Evolutionary conservation across 2,113 vertebrate genomes (phyloP).

Genomic region (Zosterops hypoxanthus): DNA sequence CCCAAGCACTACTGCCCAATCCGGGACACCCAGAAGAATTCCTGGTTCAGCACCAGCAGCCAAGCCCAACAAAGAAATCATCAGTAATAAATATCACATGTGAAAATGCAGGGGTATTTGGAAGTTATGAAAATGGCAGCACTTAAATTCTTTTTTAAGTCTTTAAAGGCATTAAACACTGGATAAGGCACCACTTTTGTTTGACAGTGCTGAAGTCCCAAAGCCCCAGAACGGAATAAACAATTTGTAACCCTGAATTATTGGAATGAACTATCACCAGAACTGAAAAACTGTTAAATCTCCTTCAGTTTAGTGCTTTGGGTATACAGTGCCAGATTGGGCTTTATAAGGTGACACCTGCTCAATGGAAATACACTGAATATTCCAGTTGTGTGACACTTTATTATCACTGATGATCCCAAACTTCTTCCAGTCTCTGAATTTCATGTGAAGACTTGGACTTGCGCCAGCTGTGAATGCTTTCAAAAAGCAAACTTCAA

Average conservation of each 20-base stretch:
- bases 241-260: neutral
- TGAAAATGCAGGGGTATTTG: fast-evolving
- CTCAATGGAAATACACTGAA: neutral
- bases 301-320: neutral
- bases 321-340: neutral
- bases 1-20: neutral
- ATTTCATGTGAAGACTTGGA: neutral
- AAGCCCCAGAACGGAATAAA: neutral
- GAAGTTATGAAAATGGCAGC: neutral
- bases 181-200: neutral
- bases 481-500: neutral
- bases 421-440: neutral
- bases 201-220: neutral
- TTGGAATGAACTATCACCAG: neutral
- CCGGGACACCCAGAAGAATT: neutral
- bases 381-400: neutral
- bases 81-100: neutral
- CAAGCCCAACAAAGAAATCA: neutral
- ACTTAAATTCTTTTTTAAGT: neutral
- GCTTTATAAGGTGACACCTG: neutral
- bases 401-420: neutral
- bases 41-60: neutral
- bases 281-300: neutral
- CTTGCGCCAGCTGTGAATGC: neutral
- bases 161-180: neutral